Evolutionary conservation across 2,888 invertebrate species (phyloP).

Genomic region (Ochropacha duplaris): DNA sequence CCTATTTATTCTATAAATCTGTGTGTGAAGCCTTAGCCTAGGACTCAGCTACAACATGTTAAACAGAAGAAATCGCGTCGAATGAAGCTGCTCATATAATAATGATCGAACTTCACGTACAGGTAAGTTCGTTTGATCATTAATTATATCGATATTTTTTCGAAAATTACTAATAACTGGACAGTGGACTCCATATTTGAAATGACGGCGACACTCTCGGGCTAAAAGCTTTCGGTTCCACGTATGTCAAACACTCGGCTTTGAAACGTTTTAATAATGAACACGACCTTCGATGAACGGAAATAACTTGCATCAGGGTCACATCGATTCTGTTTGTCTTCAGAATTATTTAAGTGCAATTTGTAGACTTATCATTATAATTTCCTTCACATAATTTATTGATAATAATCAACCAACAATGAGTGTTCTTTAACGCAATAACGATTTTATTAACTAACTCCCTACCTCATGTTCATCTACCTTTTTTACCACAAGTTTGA

Average conservation of each 20-base stretch:
- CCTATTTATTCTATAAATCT: no score
- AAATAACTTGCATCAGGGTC: slow-evolving; percentile 72
- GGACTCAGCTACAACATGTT: no score
- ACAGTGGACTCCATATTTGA: background rate
- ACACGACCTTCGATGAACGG: slow-evolving; percentile 63
- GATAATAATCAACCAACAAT: background rate
- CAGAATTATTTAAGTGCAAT: slow-evolving; percentile 49
- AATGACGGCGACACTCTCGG: background rate
- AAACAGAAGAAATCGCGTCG: no score
- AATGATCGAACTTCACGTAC: no score
- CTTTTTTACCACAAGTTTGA: no score
- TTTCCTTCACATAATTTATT: slow-evolving; percentile 5
- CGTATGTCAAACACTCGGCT: slow-evolving; percentile 18
- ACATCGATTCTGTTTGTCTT: slow-evolving; percentile 71
- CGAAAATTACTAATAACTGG: no score
- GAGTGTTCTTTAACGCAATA: background rate
- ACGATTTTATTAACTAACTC: background rate
- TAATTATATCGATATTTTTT: no score
- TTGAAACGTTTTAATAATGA: slow-evolving; percentile 55
- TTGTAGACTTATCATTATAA: slow-evolving; percentile 22
- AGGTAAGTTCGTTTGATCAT: no score
- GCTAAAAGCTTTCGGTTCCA: slow-evolving; percentile 3
- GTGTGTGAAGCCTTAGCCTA: no score
- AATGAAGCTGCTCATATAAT: no score
- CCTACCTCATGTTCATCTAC: no score